These are phyloP conservation scores for Nephrocerus scutellatus DNA, from an alignment of 2,888 invertebrate genomes.

Conservation along the genomic window DNA sequence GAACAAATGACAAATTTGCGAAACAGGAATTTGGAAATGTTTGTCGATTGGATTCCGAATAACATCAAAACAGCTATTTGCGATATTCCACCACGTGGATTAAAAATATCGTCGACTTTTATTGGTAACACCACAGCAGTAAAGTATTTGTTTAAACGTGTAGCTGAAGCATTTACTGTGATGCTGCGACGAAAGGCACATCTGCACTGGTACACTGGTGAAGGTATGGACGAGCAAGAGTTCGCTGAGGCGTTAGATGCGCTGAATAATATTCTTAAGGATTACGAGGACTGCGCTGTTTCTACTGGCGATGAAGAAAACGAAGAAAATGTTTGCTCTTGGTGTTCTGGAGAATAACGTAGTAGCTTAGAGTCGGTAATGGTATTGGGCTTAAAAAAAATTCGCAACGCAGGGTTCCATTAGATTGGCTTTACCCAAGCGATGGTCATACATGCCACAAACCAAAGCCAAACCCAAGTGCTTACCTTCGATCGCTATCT, in stretches of 20 bases:
- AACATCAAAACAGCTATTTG: slow-evolving; percentile 79
- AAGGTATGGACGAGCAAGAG: slow-evolving; percentile 83
- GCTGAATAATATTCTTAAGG: slow-evolving; percentile 64
- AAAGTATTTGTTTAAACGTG: slow-evolving; percentile 68
- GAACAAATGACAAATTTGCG: slow-evolving; percentile 61
- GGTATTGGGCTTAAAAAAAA: slow-evolving; percentile 14
- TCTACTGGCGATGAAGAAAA: not conserved
- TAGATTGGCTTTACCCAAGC: slow-evolving; percentile 25
- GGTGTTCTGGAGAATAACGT: slow-evolving; percentile 8
- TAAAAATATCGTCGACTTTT: slow-evolving; percentile 81
- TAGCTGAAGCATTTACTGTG: slow-evolving; percentile 69
- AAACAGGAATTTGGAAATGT: slow-evolving; percentile 65
- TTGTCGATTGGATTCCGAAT: slow-evolving; percentile 78
- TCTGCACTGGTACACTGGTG: slow-evolving; percentile 81
- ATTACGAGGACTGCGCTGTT: slow-evolving; percentile 49
- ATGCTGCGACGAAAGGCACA: slow-evolving; percentile 80
- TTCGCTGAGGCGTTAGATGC: slow-evolving; percentile 78
- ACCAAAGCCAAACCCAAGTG: too few species aligned
- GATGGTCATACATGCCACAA: slow-evolving; percentile 25
- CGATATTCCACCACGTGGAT: slow-evolving; percentile 75
- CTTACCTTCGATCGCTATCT: too few species aligned
- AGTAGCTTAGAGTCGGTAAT: not conserved
- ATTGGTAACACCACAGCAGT: slow-evolving; percentile 78
- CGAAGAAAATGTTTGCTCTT: slow-evolving; percentile 3
- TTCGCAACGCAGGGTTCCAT: slow-evolving; percentile 24